Evolutionary conservation across 2,888 invertebrate genomes (phyloP), one percentile per base, ranked within the genome.

Genomic region (Archaeoteleia sp.): DNA sequence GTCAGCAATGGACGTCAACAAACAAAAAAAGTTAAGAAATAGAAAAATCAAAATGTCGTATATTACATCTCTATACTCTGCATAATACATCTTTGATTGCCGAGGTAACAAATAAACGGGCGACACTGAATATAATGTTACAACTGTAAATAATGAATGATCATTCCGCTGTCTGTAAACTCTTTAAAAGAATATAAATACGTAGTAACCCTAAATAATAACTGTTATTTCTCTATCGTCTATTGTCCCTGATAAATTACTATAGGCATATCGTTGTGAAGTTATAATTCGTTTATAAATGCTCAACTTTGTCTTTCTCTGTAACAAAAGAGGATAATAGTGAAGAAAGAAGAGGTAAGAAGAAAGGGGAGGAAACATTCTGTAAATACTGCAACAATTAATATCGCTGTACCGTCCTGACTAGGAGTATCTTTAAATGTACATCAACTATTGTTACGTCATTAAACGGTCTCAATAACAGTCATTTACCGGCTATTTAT

Each of bases 301-400:
- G 55, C 20, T 20, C 37, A 20, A 32, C 40, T 32, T 46, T 46
- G 32, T 23, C n/a, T 42, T 70, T 63, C 58, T 74, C 75, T 74
- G 76, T 74, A 82, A 79, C 75, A 76, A 71, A 77, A 78, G 71
- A 70, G 53, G n/a, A 65, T 60, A 70, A 69, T 32, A 48, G 14
- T 49, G 34, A 17, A 43, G 54, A 17, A 30, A 46, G 25, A 65
- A 37, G 53, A 39, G 29, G 27, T 25, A 34, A 53, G 37, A 60
- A 67, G 51, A 62, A 62, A 55, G 42, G 23, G 43, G 61, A 53
- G 14, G 37, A 35, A 43, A 17, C 42, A 12, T 43, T 43, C 78
- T 72, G 80, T 80, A 82, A 82, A 82, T 83, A 84, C 83, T 83
- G 83, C 79, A 82, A 83, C 84, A 82, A 83, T 81, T 82, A 82